These are phyloP conservation scores for Escarpia spicata DNA, from an alignment of 2,888 invertebrate species.

Conservation along the genomic window DNA sequence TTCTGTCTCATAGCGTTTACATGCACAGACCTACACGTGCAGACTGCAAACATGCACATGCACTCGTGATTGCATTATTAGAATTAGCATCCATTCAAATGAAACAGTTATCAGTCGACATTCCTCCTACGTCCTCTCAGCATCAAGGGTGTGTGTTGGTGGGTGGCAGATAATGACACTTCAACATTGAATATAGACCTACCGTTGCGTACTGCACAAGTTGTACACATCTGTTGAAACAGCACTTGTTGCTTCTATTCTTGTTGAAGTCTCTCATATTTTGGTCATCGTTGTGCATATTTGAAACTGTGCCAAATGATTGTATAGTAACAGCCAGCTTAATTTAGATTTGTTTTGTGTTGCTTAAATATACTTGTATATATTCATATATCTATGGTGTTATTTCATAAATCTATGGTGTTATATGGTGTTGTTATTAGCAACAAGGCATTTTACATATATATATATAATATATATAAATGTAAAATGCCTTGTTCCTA, in stretches of 20 bases:
- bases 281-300: neutral
- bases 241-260: neutral
- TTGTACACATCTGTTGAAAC: neutral
- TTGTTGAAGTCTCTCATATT: neutral
- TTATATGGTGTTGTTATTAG: too few relatives aligned
- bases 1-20: neutral
- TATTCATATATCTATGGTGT: too few relatives aligned
- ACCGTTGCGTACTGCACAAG: neutral
- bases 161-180: neutral
- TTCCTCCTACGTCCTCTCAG: neutral
- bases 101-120: neutral
- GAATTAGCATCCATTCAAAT: neutral
- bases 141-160: neutral
- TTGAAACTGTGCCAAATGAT: neutral
- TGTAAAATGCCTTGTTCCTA: too few relatives aligned
- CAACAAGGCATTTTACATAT: too few relatives aligned
- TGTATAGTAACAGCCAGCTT: neutral
- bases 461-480: too few relatives aligned
- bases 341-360: too few relatives aligned
- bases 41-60: neutral
- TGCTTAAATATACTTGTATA: too few relatives aligned
- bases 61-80: too few relatives aligned
- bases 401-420: too few relatives aligned
- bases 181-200: neutral
- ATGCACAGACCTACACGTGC: neutral